Evolutionary conservation across 1,140 invertebrate species (phyloP).

Genomic region (Cherax quadricarinatus): DNA sequence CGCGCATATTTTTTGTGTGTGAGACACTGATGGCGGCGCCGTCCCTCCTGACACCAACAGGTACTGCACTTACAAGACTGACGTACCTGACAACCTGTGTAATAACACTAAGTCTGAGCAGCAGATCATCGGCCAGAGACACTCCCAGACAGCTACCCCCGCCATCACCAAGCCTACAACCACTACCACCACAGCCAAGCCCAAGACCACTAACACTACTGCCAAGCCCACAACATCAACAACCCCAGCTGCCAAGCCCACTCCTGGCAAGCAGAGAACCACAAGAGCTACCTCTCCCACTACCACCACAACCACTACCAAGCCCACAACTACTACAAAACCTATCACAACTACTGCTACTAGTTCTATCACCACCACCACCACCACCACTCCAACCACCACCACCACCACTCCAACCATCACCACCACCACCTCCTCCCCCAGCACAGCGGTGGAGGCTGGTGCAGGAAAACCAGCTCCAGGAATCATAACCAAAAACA

Average conservation of each 20-base stretch:
- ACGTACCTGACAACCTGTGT: constrained; percentile 38
- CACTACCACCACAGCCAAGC: neutral
- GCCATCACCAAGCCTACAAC: neutral
- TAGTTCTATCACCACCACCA: neutral
- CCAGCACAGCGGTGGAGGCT: no score
- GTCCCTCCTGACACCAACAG: neutral
- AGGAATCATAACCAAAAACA: neutral
- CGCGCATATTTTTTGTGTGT: neutral
- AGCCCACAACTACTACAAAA: neutral
- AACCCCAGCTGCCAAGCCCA: neutral
- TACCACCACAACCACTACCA: no score
- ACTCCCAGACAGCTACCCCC: neutral
- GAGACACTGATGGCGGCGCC: neutral
- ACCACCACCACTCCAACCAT: neutral
- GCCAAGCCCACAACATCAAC: neutral
- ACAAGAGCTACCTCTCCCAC: neutral
- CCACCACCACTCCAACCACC: neutral
- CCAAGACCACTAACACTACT: neutral
- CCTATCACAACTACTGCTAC: neutral
- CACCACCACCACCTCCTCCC: neutral
- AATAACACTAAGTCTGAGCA: constrained; percentile 15
- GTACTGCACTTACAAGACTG: constrained; percentile 43
- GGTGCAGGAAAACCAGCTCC: neutral
- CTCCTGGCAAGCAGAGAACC: neutral
- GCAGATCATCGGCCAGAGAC: constrained; percentile 21